Evolutionary conservation across 37 sponge, comb jelly and placozoan genomes (phyloP), one percentile per base, ranked within the genome.

Genomic region (Ianthella basta): DNA sequence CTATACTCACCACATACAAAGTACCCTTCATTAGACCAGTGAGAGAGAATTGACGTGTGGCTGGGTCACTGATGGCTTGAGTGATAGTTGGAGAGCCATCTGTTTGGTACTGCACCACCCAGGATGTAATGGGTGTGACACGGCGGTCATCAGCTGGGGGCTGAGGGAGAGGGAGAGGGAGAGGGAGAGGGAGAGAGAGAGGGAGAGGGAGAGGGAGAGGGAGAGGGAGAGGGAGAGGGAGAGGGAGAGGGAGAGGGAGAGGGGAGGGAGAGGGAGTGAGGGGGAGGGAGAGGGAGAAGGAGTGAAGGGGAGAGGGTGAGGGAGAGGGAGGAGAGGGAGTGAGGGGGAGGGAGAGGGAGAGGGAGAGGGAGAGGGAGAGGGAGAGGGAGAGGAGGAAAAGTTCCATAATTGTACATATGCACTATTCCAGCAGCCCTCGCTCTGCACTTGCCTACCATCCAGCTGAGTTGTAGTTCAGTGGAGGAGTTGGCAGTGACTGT

Each of bases 201-300:
- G n/a, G n/a, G n/a, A 60, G 35, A 34, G 55, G 10, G 70, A 68
- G 72, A 35, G 82, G 10, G 82, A 38, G 66, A 54, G 56, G 55
- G 79, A 79, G 79, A 79, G 79, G 55, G 57, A 54, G 79, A 79
- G 79, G 24, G 56, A 79, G 79, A 79, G 79, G 55, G 67, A 63
- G 82, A 82, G 64, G 6, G 82, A 61, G 67, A 82, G 67, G 38
- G 54, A 64, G 67, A 82, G 67, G 37, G 82, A 36, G 57, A 24
- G 44, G 25, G 56, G 55, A 30, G 25, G 56, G 24, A 57, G 13
- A 57, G 15, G 56, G 25, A 57, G 55, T 56, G 55, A 57, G 55
- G n/a, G n/a, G n/a, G 57, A 23, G 27, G 24, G 56, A 79, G 66
- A 82, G 67, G 21, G 82, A 64, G 59, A 53, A 8, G 54, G 27